phyloP scores from a whole-genome alignment of 1,140 invertebrate species.

The Drosophila aff. region DNA sequence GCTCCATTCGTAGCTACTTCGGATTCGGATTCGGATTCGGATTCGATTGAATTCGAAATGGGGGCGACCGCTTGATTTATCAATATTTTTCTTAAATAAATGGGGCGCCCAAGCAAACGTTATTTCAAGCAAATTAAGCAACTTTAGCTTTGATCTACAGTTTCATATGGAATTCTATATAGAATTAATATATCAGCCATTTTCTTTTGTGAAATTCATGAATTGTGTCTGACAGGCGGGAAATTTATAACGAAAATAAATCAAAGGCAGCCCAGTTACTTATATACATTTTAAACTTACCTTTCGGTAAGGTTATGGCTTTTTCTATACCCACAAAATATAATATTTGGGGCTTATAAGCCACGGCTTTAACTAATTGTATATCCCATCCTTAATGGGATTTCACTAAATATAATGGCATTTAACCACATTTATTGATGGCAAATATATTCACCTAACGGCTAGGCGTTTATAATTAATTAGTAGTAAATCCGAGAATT shows the following conservation, averaged over 20 bases:
- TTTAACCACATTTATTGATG: neutral
- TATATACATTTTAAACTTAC: neutral
- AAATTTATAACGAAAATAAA: neutral
- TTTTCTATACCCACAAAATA: no score
- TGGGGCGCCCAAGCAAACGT: slow-evolving; percentile 6
- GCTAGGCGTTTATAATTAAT: no score
- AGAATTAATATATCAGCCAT: neutral
- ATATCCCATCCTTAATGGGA: no score
- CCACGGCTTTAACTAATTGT: neutral
- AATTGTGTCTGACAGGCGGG: neutral
- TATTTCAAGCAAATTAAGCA: slow-evolving; percentile 1
- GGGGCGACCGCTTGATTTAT: neutral
- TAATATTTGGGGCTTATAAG: no score
- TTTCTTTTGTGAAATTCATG: neutral
- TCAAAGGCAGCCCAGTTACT: neutral
- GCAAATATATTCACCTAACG: neutral
- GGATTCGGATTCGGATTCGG: slow-evolving; percentile 15
- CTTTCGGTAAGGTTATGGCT: neutral
- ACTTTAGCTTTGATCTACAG: neutral
- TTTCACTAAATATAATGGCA: neutral
- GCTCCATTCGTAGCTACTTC: slow-evolving; percentile 5
- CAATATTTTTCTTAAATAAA: slow-evolving; percentile 15
- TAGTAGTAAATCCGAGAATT: neutral
- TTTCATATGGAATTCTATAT: neutral
- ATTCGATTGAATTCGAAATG: slow-evolving; percentile 27